Evolutionary conservation across 2,113 vertebrate species (phyloP).

Genomic region (Mastomys coucha): DNA sequence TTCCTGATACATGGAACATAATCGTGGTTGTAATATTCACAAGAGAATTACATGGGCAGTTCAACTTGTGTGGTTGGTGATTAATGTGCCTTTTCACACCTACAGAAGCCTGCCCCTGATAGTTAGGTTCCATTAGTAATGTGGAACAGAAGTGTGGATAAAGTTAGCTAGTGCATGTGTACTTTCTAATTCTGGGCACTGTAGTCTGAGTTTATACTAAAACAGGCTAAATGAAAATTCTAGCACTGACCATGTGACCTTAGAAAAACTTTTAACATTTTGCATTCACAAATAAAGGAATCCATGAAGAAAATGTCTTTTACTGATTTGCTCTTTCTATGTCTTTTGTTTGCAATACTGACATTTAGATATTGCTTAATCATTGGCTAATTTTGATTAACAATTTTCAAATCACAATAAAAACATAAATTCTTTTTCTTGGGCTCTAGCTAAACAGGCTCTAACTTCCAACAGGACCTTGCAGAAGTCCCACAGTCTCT

Average conservation of each 20-base stretch:
- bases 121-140: background rate
- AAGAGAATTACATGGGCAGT: background rate
- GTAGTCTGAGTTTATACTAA: background rate
- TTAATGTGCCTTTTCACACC: background rate
- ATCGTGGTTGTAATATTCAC: background rate
- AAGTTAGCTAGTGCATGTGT: background rate
- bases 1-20: background rate
- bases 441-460: background rate
- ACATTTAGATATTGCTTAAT: background rate
- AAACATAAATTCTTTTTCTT: background rate
- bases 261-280: background rate
- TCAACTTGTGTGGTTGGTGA: background rate
- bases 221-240: background rate
- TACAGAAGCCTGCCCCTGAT: background rate
- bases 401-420: constrained; percentile 16
- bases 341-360: background rate
- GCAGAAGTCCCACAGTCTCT: background rate
- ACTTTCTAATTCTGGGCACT: rapidly evolving
- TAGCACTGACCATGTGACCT: background rate
- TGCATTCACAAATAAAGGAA: background rate
- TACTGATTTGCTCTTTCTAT: background rate
- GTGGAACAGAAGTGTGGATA: background rate
- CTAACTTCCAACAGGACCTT: background rate
- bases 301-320: background rate
- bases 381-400: background rate